phyloP scores from a whole-genome alignment of 1,140 invertebrate genomes.

The Panulirus ornatus region DNA sequence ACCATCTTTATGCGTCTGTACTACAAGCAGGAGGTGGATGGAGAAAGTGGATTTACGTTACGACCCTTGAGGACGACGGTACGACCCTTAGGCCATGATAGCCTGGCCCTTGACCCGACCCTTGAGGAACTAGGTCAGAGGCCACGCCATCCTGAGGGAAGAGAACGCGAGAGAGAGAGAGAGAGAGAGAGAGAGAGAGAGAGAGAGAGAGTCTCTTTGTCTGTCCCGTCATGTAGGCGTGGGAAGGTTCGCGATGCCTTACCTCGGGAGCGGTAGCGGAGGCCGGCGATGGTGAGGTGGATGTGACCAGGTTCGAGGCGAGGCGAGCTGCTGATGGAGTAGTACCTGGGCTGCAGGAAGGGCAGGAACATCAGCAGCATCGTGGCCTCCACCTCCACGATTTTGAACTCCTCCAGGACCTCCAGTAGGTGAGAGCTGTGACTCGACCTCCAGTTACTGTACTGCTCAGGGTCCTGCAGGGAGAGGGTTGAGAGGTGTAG shows the following conservation, averaged over 20 bases:
- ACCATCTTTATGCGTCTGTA: too few relatives aligned
- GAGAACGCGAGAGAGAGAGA: background rate
- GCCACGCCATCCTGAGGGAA: background rate
- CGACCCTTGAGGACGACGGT: too few relatives aligned
- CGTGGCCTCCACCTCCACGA: conserved; percentile 88
- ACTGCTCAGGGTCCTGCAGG: conserved; percentile 88
- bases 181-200: background rate
- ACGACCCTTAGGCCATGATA: too few relatives aligned
- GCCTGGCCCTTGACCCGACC: too few relatives aligned
- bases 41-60: too few relatives aligned
- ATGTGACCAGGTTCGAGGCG: conserved; percentile 86
- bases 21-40: too few relatives aligned
- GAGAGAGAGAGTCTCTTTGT: too few relatives aligned
- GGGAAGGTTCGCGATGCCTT: conserved; percentile 65
- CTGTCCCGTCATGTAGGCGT: too few relatives aligned
- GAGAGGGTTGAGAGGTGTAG: conserved; percentile 51
- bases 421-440: conserved; percentile 91
- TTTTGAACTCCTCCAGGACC: conserved; percentile 92
- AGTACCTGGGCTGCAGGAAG: conserved; percentile 89
- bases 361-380: conserved; percentile 90
- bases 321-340: conserved; percentile 94
- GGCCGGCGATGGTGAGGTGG: conserved; percentile 94
- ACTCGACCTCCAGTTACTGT: conserved; percentile 95
- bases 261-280: conserved; percentile 91
- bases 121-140: too few relatives aligned